phyloP scores from a whole-genome alignment of 2,113 vertebrate species.

The Gymnarchus niloticus region DNA sequence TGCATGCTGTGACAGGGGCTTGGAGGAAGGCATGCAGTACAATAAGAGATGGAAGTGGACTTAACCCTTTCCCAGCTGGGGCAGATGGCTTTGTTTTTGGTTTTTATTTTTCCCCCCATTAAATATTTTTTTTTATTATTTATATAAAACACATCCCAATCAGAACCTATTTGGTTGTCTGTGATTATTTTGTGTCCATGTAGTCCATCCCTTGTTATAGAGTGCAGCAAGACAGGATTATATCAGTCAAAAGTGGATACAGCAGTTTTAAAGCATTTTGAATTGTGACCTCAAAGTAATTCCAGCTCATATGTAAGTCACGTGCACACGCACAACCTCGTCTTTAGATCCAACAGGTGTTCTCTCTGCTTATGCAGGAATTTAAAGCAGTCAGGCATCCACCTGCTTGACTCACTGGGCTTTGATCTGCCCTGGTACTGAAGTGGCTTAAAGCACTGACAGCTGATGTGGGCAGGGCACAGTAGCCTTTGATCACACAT shows the following conservation, averaged over 20 bases:
- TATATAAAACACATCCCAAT: conserved; percentile 29
- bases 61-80: conserved; percentile 20
- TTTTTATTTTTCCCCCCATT: conserved; percentile 17
- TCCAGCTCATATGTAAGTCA: background rate
- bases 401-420: background rate
- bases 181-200: conserved; percentile 3
- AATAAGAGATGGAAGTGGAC: conserved; percentile 1
- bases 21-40: conserved; percentile 33
- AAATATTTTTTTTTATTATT: conserved; percentile 25
- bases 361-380: background rate
- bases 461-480: background rate
- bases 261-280: no score
- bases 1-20: conserved; percentile 46
- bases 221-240: background rate
- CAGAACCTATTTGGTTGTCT: conserved; percentile 18
- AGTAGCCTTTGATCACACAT: background rate
- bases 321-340: background rate
- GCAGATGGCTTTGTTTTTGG: conserved; percentile 21
- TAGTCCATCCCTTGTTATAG: background rate
- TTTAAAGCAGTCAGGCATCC: background rate
- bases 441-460: background rate
- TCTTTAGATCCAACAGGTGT: background rate
- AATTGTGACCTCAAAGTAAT: background rate
- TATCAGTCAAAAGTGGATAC: no score
- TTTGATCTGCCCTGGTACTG: background rate